These are phyloP conservation scores for Psettodes erumei DNA, from an alignment of 2,113 vertebrate species.

Conservation along the genomic window DNA sequence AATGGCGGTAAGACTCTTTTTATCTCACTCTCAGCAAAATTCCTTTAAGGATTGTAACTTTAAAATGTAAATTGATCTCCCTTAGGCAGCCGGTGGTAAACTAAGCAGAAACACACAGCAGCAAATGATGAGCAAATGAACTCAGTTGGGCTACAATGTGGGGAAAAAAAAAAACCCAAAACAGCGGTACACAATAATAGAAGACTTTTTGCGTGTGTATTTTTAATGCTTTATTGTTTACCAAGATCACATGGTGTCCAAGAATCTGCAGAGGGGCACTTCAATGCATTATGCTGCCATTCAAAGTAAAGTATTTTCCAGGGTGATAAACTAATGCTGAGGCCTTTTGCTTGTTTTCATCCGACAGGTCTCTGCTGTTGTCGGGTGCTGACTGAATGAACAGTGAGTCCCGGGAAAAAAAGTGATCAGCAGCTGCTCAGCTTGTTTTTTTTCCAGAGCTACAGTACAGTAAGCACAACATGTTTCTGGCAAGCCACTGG, in stretches of 20 bases:
- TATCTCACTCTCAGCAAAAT: neutral
- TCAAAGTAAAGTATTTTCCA: slow-evolving; percentile 13
- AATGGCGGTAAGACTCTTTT: neutral
- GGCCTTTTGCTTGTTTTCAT: slow-evolving; percentile 6
- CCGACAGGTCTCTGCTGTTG: slow-evolving; percentile 4
- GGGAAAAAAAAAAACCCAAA: neutral
- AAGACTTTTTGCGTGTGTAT: neutral
- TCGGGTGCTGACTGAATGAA: neutral
- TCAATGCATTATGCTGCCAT: neutral
- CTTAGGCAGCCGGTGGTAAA: neutral
- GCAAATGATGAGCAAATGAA: neutral
- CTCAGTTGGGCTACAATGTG: neutral
- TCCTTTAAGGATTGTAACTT: neutral
- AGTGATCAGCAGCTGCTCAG: neutral
- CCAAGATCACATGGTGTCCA: neutral
- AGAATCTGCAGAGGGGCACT: neutral
- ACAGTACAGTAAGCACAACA: neutral
- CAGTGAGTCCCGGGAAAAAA: neutral
- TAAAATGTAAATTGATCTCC: too few relatives aligned
- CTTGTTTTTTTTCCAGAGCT: neutral
- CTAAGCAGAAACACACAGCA: neutral
- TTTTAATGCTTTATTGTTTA: neutral
- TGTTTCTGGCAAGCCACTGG: neutral
- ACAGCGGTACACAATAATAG: neutral
- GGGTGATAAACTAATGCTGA: neutral